Conservation (phyloP, 2,888 invertebrate genomes). For the Meliscaeva auricollis region DNA sequence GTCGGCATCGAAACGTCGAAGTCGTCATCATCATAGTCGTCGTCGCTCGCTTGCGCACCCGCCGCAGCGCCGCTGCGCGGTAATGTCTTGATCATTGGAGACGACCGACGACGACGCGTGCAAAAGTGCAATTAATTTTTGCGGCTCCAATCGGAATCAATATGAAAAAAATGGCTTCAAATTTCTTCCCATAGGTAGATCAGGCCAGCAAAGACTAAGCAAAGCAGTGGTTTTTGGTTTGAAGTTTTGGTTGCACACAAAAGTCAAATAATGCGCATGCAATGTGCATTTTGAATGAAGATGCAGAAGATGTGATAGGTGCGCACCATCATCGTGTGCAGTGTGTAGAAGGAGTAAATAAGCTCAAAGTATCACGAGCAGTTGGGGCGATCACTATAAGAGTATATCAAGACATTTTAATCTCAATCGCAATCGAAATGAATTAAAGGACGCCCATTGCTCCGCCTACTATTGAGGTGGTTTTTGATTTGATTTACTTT, state of each 20-base stretch:
- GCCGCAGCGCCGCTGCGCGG: constrained; percentile 20
- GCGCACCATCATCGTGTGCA: background rate
- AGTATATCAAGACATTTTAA: constrained; percentile 55
- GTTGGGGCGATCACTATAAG: constrained; percentile 44
- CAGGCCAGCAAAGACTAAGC: background rate
- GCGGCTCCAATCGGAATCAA: constrained; percentile 76
- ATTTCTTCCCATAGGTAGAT: constrained; percentile 59
- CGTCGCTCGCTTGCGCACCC: too few relatives aligned
- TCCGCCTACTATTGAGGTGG: constrained; percentile 63
- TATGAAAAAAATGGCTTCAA: constrained; percentile 52
- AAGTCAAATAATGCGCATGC: constrained; percentile 74
- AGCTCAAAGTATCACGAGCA: constrained; percentile 51
- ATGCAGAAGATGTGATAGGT: constrained; percentile 58
- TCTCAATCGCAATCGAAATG: constrained; percentile 70
- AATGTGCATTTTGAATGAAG: constrained; percentile 56
- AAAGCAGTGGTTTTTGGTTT: background rate
- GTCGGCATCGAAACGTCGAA: too few relatives aligned
- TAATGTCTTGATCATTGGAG: constrained; percentile 78
- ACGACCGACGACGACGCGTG: constrained; percentile 83
- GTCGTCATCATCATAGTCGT: constrained; percentile 1
- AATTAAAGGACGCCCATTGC: constrained; percentile 68
- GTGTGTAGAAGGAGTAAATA: constrained; percentile 46
- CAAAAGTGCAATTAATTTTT: constrained; percentile 84
- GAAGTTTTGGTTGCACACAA: constrained; percentile 28
- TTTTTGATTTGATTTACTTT: constrained; percentile 68